These are phyloP conservation scores for Momotus momota DNA, from an alignment of 2,797 vertebrate genomes.

Conservation along the genomic window DNA sequence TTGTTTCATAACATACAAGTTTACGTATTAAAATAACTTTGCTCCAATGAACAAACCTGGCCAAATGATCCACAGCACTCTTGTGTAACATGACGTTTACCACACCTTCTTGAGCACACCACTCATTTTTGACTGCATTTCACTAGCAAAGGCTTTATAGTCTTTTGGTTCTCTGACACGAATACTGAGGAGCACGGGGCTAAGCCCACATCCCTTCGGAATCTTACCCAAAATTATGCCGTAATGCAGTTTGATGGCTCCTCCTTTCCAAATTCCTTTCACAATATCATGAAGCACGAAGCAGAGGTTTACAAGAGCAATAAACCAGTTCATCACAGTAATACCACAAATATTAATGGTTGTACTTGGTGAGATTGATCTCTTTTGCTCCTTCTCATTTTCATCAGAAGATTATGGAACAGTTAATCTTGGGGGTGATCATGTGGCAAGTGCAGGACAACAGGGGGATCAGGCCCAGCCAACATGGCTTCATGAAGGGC, in stretches of 20 bases:
- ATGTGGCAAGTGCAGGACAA: too few relatives aligned
- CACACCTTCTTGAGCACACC: not conserved
- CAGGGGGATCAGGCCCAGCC: too few relatives aligned
- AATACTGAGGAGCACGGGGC: not conserved
- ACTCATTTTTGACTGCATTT: constrained; percentile 16
- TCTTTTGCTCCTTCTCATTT: constrained; percentile 2
- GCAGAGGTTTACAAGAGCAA: not conserved
- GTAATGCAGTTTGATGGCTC: not conserved
- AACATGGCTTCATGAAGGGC: too few relatives aligned
- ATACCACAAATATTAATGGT: not conserved
- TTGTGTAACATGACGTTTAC: not conserved
- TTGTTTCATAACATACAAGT: not conserved
- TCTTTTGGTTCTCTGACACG: not conserved
- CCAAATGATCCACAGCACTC: not conserved
- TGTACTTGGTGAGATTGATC: not conserved
- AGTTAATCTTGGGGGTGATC: too few relatives aligned
- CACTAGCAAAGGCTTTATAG: not conserved
- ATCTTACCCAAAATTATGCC: not conserved
- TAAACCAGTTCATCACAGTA: not conserved
- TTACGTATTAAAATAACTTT: not conserved
- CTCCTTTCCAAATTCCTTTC: constrained; percentile 3
- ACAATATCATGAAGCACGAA: not conserved
- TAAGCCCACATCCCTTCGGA: not conserved
- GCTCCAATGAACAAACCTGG: not conserved
- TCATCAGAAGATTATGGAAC: not conserved